Conservation (phyloP, 1,140 invertebrate species). For the Carcinoscorpius rotundicauda region DNA sequence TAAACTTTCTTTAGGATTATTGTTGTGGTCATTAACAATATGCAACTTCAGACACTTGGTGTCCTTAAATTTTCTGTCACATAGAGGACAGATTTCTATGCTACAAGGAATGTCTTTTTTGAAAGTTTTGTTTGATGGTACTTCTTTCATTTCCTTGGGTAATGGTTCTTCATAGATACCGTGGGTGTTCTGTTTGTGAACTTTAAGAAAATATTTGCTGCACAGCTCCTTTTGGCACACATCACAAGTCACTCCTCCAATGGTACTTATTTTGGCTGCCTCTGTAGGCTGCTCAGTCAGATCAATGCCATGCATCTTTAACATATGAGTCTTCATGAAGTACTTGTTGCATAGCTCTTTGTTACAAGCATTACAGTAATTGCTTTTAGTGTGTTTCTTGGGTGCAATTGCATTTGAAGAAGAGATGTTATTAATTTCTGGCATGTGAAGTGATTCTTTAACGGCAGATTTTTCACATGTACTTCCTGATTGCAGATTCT, state of each 20-base stretch:
- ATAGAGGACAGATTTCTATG: constrained; percentile 71
- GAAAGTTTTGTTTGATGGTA: constrained; percentile 12
- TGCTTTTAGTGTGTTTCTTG: constrained; percentile 38
- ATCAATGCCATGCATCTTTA: constrained; percentile 97
- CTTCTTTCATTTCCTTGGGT: constrained; percentile 11
- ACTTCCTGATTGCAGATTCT: constrained; percentile 21
- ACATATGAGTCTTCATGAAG: constrained; percentile 99
- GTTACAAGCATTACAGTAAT: constrained; percentile 98
- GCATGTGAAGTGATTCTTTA: no score
- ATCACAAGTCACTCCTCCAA: constrained; percentile 86
- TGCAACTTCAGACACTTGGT: constrained; percentile 82
- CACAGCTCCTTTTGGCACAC: constrained; percentile 95
- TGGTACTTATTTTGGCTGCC: constrained; percentile 58
- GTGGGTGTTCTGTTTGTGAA: constrained; percentile 96
- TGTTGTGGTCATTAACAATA: constrained; percentile 70
- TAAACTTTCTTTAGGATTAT: constrained; percentile 46
- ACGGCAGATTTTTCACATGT: neutral
- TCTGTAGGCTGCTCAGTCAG: constrained; percentile 48
- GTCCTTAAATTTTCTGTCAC: constrained; percentile 72
- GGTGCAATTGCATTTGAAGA: neutral
- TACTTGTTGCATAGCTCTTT: constrained; percentile 99
- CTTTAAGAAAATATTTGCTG: constrained; percentile 92
- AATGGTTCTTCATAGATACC: constrained; percentile 63
- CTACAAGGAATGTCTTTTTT: constrained; percentile 36
- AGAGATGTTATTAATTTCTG: neutral